Conservation (phyloP, 2,797 vertebrate species). For the Oreochromis grahami region DNA sequence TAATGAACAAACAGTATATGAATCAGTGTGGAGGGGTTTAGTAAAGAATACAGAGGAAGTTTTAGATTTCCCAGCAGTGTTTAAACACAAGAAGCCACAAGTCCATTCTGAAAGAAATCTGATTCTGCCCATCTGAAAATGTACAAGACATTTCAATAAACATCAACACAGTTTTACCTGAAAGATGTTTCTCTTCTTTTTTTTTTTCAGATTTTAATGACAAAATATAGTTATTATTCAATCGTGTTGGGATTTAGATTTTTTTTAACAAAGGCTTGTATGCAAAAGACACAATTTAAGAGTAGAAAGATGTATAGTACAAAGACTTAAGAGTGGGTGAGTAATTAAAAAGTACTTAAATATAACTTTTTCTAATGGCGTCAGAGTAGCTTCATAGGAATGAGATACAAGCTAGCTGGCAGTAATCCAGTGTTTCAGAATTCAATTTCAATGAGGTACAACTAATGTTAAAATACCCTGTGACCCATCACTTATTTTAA, state of each 20-base stretch:
- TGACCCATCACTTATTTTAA: background rate
- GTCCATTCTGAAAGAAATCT: slow-evolving; percentile 55
- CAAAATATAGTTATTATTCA: background rate
- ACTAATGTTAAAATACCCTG: background rate
- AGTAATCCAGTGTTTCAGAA: background rate
- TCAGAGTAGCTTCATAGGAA: background rate
- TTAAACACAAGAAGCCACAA: slow-evolving; percentile 41
- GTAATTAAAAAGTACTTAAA: background rate
- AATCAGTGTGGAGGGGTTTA: background rate
- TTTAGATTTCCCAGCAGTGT: background rate
- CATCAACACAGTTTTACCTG: slow-evolving; percentile 68
- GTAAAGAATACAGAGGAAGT: slow-evolving; percentile 43
- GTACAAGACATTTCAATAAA: slow-evolving; percentile 84
- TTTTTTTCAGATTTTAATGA: background rate
- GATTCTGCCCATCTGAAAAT: slow-evolving; percentile 69
- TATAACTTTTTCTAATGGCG: background rate
- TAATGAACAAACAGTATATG: background rate
- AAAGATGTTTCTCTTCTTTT: background rate
- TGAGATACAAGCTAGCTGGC: background rate
- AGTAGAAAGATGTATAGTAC: background rate
- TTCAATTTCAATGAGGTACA: background rate
- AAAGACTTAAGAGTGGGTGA: background rate
- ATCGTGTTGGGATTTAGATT: background rate
- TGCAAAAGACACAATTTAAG: background rate
- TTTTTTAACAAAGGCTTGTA: background rate